These are phyloP conservation scores for Sus cebifrons DNA, from an alignment of 2,797 vertebrate species.

Conservation along the genomic window DNA sequence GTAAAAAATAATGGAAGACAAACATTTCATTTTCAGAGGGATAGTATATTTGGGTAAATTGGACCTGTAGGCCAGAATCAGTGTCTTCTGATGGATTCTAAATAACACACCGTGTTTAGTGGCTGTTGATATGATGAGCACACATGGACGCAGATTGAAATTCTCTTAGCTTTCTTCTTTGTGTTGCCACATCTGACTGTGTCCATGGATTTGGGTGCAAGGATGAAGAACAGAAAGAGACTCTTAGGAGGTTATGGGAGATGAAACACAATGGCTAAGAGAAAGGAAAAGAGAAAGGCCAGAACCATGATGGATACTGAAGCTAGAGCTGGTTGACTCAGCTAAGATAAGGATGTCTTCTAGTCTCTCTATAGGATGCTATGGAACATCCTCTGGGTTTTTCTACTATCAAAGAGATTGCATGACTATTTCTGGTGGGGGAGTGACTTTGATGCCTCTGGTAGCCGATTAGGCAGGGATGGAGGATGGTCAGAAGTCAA, in stretches of 20 bases:
- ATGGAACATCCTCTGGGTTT: background rate
- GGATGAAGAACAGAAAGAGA: background rate
- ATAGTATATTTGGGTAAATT: background rate
- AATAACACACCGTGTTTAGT: background rate
- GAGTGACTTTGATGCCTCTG: too few species aligned
- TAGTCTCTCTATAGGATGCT: background rate
- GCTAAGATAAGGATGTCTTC: background rate
- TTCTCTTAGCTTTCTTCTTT: background rate
- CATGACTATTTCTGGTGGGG: too few species aligned
- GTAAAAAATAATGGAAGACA: slow-evolving; percentile 27
- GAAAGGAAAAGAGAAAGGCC: background rate
- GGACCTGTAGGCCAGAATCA: background rate
- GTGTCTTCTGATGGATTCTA: background rate
- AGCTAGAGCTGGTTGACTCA: background rate
- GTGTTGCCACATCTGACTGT: background rate
- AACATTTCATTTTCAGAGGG: background rate
- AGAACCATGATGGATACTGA: background rate
- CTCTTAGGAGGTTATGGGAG: background rate
- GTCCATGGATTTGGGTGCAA: background rate
- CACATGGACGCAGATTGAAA: background rate
- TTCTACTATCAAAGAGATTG: too few species aligned
- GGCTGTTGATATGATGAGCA: background rate
- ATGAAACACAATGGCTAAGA: background rate
- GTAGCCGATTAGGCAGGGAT: too few species aligned
- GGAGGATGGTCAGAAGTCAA: too few species aligned